phyloP scores from a whole-genome alignment of 2,797 vertebrate species.

The Eutrigla gurnardus region DNA sequence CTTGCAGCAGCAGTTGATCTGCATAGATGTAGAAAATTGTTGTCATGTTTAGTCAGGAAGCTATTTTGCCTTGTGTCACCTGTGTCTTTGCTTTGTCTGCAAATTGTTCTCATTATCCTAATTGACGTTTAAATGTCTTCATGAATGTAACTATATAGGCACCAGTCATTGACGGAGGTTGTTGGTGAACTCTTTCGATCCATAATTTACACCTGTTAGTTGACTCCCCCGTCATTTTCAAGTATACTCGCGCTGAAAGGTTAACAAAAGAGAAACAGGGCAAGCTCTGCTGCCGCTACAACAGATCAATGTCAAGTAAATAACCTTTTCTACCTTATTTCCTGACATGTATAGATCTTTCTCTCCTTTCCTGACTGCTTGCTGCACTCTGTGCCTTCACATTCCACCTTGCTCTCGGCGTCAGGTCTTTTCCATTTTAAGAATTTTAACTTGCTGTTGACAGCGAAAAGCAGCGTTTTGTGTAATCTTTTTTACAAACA shows the following conservation, averaged over 20 bases:
- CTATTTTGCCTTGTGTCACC: slow-evolving; percentile 3
- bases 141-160: slow-evolving; percentile 91
- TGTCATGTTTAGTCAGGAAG: background rate
- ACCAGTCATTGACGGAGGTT: slow-evolving; percentile 92
- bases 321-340: slow-evolving; percentile 99
- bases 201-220: slow-evolving; percentile 99
- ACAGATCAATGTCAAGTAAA: slow-evolving; percentile 99
- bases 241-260: slow-evolving; percentile 97
- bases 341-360: slow-evolving; percentile 97
- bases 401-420: slow-evolving; percentile 86
- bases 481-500: slow-evolving; percentile 51
- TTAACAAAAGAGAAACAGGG: slow-evolving; percentile 99
- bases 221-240: slow-evolving; percentile 94
- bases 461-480: slow-evolving; percentile 84
- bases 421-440: slow-evolving; percentile 87
- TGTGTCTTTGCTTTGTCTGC: slow-evolving; percentile 61
- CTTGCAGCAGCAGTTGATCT: background rate
- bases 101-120: slow-evolving; percentile 93
- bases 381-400: slow-evolving; percentile 82
- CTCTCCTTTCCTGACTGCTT: slow-evolving; percentile 76
- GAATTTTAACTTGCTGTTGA: slow-evolving; percentile 83
- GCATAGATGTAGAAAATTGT: background rate
- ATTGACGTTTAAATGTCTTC: slow-evolving; percentile 95
- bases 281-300: slow-evolving; percentile 90
- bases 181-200: slow-evolving; percentile 93